Conservation (phyloP, 2,113 vertebrate species). For the Psittacula cyanocephala region DNA sequence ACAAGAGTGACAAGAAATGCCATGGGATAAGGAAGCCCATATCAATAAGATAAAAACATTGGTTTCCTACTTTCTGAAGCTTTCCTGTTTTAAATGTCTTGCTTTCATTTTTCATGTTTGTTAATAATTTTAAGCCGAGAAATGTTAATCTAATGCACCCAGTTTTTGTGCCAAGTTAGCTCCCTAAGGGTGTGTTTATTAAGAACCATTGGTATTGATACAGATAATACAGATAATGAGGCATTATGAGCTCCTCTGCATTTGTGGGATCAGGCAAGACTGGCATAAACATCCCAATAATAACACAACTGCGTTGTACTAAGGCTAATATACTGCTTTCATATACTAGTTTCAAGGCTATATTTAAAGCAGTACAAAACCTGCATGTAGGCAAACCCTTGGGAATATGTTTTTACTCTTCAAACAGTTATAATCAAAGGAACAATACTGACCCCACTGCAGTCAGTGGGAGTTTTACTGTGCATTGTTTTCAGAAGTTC, state of each 20-base stretch:
- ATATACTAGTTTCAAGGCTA: not conserved
- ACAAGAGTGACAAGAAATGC: not conserved
- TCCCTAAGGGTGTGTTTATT: not conserved
- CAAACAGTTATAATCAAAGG: slow-evolving; percentile 49
- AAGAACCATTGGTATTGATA: not conserved
- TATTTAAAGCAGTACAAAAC: slow-evolving; percentile 24
- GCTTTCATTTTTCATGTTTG: not conserved
- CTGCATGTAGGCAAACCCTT: not conserved
- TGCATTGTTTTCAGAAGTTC: slow-evolving; percentile 26
- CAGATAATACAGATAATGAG: not conserved
- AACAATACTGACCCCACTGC: slow-evolving; percentile 22
- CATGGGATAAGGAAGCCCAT: not conserved
- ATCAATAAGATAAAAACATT: not conserved
- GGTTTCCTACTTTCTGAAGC: not conserved
- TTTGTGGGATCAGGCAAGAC: not conserved
- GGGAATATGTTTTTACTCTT: slow-evolving; percentile 34
- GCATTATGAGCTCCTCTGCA: not conserved
- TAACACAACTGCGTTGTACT: not conserved
- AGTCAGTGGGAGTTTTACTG: slow-evolving; percentile 20
- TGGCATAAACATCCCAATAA: not conserved
- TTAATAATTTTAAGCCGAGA: not conserved
- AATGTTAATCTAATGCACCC: not conserved
- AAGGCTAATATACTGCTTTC: not conserved
- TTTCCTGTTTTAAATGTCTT: not conserved
- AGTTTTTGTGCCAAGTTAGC: not conserved